Base-by-base conservation (phyloP, 2,888 invertebrate genomes). In the Iphiclides podalirius region DNA sequence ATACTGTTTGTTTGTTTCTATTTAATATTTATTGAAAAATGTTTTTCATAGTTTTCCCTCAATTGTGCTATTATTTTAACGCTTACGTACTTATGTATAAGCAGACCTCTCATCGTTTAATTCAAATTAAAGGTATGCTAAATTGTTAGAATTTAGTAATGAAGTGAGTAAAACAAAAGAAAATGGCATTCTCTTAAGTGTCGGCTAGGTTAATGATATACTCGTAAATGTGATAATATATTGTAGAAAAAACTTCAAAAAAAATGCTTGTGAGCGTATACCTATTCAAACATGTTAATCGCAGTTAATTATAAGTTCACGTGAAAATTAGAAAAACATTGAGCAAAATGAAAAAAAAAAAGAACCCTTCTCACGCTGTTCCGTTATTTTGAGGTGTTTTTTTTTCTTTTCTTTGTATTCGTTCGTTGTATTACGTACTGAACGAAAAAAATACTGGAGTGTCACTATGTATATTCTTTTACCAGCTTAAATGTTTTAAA, bases 201-300 rank as follows among this genome's bases (percentile, higher is more conserved):
- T 75, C 66, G 62, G 60, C 57, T 86, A 83, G 75, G 64, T 67
- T 74, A 72, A 75, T 72, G 55, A 76, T 73, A 81, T 84, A 84
- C 85, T 83, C 82, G 67, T 81, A 74, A 77, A 85, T 84, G 85
- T 86, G 85, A 87, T 84, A 81, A 70, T 79, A 75, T 68, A 68
- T 73, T 70, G 65, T 73, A 77, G 67, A 74, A 79, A 80, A 77
- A 72, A 59, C 63, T 47, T 13, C 64, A 73, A 75, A 79, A 81
- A 81, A 78, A 71, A 70, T 67, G 79, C 77, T 78, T 79, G 58
- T 68, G 70, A 74, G 77, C 73, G 72, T 75, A 70, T 66, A 70
- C 66, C 69, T 78, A 71, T 76, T 67, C 71, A 57, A 69, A 67
- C 68, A 66, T 65, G 63, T 78, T n/a, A n/a, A n/a, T n/a, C n/a